Percentiles rank a stretch among this genome's conserved stretches.
Evolutionary conservation across 2,797 vertebrate species (phyloP).

Genomic region (Mus spretus): DNA sequence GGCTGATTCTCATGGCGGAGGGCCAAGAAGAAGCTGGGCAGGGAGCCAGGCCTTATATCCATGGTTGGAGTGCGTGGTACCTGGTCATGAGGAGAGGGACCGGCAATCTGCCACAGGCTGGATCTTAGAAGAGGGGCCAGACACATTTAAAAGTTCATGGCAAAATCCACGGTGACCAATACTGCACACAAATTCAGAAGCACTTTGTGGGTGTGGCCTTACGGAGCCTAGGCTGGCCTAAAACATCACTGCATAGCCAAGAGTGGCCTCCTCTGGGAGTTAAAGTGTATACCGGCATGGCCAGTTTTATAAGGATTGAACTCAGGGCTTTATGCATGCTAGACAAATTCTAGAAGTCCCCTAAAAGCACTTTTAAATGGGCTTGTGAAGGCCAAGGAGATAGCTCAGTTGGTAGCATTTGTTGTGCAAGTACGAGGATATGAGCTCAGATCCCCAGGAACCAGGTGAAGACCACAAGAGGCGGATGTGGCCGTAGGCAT

Average conservation of each 20-base stretch:
- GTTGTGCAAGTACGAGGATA: neutral
- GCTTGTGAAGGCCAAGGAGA: neutral
- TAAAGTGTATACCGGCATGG: neutral
- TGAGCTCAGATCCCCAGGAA: neutral
- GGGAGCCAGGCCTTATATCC: neutral
- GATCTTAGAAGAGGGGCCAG: neutral
- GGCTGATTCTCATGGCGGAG: neutral
- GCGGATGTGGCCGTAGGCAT: fast-evolving
- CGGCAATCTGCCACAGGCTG: neutral
- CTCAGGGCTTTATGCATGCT: neutral
- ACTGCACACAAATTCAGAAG: neutral
- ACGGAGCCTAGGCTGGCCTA: neutral
- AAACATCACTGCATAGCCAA: neutral
- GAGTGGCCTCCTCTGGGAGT: neutral
- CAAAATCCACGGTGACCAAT: neutral
- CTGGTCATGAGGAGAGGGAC: neutral
- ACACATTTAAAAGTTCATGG: fast-evolving
- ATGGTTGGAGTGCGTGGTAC: neutral
- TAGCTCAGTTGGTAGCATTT: neutral
- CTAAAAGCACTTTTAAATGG: neutral
- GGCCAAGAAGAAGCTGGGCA: neutral
- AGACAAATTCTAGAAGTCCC: too few species aligned
- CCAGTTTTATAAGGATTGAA: neutral
- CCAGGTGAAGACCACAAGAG: too few species aligned
- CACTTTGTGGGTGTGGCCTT: neutral